Base-by-base conservation (phyloP, 2,113 vertebrate species). In the Gobio gobio region DNA sequence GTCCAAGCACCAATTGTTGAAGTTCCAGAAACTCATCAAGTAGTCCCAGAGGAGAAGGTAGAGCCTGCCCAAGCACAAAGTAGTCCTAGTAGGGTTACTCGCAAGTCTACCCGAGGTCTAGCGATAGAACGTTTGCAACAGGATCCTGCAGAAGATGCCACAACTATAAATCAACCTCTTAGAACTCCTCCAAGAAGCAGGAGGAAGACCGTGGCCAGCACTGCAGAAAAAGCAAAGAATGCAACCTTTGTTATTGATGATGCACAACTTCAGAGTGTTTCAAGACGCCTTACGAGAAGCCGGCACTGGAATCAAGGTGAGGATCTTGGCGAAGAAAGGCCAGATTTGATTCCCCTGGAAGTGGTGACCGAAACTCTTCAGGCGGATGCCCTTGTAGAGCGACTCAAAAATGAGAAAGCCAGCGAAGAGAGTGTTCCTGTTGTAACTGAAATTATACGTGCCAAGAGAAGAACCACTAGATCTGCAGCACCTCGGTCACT, bases 331-430 rank as follows among this genome's bases (percentile, higher is more conserved):
- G 79, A 83, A 36, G 47, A 78, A 36, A 84, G 92, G 26, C 89
- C 84, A 1, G 49, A 94, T 9, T 86, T 94, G 83, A 87, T 92
- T 0, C 91, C 92, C 0, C 29, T 94, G 77, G 91, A 93, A 78
- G 91, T 93, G 83, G 87, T 94, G 22, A 89, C 92, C 10, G 88
- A 90, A 75, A 92, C 87, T 0, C 90, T 90, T 0, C 89, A 94
- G 1, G 91, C 92, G 14, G 94, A 94, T 13, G 93, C 94, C 29
- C 90, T 95, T 45, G 89, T 94, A 87, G 92, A 91, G 88, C 92
- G 94, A 61, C 93, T 95, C 1, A 84, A 91, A 80, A 89, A 94
- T 29, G 89, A 93, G 18, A 88, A 91, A 33, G 84, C 90, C 75
- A 90, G 88, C 73, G 87, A 87, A 33, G 90, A 92, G 77, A 90